Percentiles rank a stretch among this genome's conserved stretches.
These are phyloP conservation scores for Laticauda laticaudata DNA, from an alignment of 2,113 vertebrate genomes.

Conservation along the genomic window DNA sequence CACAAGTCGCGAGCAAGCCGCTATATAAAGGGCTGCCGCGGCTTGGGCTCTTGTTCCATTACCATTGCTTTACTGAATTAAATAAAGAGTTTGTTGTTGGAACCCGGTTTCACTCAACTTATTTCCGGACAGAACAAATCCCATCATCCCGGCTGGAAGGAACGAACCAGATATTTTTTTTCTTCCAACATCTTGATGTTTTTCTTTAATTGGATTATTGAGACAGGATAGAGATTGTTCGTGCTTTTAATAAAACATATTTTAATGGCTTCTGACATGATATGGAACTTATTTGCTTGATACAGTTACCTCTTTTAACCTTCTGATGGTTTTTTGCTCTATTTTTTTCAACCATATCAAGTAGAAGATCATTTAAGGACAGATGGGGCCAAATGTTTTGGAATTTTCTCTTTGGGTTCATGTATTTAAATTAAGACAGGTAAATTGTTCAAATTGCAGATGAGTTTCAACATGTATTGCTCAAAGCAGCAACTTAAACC, in stretches of 20 bases:
- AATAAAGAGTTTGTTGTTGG: no score
- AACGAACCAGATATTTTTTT: no score
- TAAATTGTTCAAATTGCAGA: not conserved
- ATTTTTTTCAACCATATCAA: not conserved
- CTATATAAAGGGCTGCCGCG: no score
- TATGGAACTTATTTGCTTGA: not conserved
- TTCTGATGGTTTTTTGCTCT: not conserved
- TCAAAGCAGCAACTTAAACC: not conserved
- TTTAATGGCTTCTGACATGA: not conserved
- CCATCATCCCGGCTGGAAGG: no score
- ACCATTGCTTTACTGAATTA: no score
- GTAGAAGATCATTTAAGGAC: constrained; percentile 16
- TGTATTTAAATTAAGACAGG: not conserved
- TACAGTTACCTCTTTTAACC: not conserved
- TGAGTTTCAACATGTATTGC: not conserved
- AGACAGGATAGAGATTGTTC: no score
- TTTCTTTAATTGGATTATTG: no score
- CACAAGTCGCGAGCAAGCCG: no score
- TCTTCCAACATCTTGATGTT: no score
- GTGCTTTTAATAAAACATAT: not conserved
- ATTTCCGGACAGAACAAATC: no score
- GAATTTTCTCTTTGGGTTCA: not conserved
- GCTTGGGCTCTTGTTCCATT: no score
- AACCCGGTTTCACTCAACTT: no score
- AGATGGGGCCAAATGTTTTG: not conserved